A percentile compares a stretch with the other conserved stretches of the same genome.
Conservation (phyloP, 1,140 invertebrate genomes). For the Sinonovacula constricta region DNA sequence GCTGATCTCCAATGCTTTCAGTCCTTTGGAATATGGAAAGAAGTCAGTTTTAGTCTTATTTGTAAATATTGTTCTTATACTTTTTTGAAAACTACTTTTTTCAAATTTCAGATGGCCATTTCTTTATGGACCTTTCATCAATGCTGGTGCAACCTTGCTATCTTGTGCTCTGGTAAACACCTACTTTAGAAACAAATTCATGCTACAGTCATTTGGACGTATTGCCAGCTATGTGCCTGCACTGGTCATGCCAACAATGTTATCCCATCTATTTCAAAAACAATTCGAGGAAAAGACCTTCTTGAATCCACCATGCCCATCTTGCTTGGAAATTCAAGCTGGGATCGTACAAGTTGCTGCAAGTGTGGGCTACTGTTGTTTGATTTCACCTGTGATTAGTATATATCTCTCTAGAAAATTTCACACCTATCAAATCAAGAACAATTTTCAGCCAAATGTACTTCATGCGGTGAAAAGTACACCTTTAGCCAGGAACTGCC, state of each 20-base stretch:
- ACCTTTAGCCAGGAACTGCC: too few relatives aligned
- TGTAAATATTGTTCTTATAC: too few relatives aligned
- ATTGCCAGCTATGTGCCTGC: neutral
- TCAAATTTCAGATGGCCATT: neutral
- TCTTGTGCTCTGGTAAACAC: neutral
- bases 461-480: constrained; percentile 11
- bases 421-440: neutral
- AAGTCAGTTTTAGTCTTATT: too few relatives aligned
- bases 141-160: neutral
- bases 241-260: neutral
- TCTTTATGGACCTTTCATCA: neutral
- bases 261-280: neutral
- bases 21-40: too few relatives aligned
- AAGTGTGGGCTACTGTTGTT: neutral
- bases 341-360: neutral
- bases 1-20: too few relatives aligned
- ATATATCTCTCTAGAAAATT: constrained; percentile 1
- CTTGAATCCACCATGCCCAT: neutral
- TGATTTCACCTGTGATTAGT: neutral
- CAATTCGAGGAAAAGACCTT: neutral
- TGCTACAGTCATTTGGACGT: neutral
- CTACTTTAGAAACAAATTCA: constrained; percentile 10
- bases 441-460: constrained; percentile 17
- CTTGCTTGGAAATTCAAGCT: neutral
- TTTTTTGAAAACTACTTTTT: neutral